phyloP scores from a whole-genome alignment of 2,797 vertebrate genomes.

The Tauraco hartlaubi region DNA sequence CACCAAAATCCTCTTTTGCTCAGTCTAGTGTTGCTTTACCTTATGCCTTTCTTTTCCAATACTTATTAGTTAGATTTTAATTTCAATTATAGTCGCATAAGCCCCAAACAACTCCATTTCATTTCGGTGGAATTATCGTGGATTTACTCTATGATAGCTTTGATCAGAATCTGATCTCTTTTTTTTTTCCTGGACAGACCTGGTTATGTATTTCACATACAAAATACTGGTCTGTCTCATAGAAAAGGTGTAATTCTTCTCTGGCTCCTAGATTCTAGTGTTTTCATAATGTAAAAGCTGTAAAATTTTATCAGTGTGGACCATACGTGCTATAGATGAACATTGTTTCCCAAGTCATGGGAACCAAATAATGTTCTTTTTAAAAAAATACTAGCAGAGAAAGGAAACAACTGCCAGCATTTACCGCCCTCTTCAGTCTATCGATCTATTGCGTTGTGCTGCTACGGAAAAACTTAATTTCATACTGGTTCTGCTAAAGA shows the following conservation, averaged over 20 bases:
- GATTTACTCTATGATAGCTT: not conserved
- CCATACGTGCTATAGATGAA: not conserved
- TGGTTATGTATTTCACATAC: not conserved
- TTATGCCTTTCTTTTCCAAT: not conserved
- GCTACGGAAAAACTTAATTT: not conserved
- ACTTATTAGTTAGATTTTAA: not conserved
- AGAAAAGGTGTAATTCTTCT: not conserved
- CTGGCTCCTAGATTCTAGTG: not conserved
- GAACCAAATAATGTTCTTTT: not conserved
- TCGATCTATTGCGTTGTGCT: not conserved
- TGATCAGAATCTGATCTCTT: not conserved
- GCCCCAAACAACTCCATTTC: not conserved
- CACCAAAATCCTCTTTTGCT: not conserved
- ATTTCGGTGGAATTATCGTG: conserved; percentile 4
- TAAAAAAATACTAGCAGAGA: not conserved
- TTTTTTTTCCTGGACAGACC: not conserved
- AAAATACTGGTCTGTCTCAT: not conserved
- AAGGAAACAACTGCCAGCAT: not conserved
- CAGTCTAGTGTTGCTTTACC: not conserved
- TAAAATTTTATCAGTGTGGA: not conserved
- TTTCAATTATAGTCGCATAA: not conserved
- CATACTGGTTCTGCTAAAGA: not conserved
- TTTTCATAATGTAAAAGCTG: not conserved
- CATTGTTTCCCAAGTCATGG: not conserved
- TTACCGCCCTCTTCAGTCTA: not conserved